Percentiles rank a stretch among this genome's conserved stretches.
phyloP scores from a whole-genome alignment of 2,888 invertebrate genomes.

The Drosophila macrospina region DNA sequence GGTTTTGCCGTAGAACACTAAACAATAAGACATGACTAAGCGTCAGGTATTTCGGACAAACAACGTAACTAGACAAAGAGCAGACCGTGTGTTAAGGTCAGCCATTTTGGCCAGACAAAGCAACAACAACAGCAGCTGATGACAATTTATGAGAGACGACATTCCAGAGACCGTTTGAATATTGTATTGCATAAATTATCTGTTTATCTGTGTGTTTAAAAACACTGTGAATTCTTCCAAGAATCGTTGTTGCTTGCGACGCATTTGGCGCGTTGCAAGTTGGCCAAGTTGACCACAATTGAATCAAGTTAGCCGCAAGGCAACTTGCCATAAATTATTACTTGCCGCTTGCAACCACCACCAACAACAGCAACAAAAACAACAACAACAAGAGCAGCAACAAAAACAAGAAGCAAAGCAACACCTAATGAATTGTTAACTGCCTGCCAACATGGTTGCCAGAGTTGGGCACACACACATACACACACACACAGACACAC shows the following conservation, averaged over 20 bases:
- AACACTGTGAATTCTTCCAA: conserved; percentile 67
- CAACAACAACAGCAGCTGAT: conserved; percentile 15
- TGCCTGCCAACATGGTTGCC: conserved; percentile 69
- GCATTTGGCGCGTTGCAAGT: conserved; percentile 55
- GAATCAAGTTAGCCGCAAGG: conserved; percentile 49
- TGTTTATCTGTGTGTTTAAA: conserved; percentile 10
- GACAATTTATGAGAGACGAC: conserved; percentile 54
- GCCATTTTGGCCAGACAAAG: conserved; percentile 20
- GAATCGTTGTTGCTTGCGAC: conserved; percentile 64
- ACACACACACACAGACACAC: conserved; percentile 49
- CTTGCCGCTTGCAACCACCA: conserved; percentile 49
- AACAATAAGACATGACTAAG: conserved; percentile 35
- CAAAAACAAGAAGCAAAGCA: conserved; percentile 40
- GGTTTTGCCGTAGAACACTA: not conserved
- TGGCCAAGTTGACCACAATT: conserved; percentile 56
- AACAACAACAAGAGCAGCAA: conserved; percentile 25
- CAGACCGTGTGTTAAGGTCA: conserved; percentile 13
- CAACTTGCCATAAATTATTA: conserved; percentile 73
- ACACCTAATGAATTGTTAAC: conserved; percentile 83
- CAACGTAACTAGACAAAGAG: conserved; percentile 31
- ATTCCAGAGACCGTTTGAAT: conserved; percentile 44
- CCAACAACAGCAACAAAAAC: conserved; percentile 36
- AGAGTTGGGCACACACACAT: conserved; percentile 63
- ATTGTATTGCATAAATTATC: conserved; percentile 60
- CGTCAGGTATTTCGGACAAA: conserved; percentile 8